Evolutionary conservation across 2,113 vertebrate genomes (phyloP).

Genomic region (Petromus typicus): DNA sequence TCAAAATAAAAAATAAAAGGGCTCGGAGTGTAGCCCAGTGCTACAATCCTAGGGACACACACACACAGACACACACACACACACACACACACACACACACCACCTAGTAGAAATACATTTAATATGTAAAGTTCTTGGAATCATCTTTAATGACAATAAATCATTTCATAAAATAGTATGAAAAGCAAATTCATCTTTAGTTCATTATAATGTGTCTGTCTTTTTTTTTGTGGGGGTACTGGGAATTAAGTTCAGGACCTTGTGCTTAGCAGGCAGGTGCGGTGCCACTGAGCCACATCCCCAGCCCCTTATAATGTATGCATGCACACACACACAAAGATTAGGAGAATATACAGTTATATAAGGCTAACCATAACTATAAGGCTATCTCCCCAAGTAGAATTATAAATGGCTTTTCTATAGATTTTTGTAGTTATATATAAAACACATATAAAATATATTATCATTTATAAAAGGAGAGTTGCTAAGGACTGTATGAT

Average conservation of each 20-base stretch:
- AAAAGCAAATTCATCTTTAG: background rate
- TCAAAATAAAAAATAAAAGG: background rate
- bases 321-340: background rate
- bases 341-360: background rate
- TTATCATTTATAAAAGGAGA: slow-evolving; percentile 5
- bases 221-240: too few relatives aligned
- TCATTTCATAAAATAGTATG: background rate
- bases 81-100: background rate
- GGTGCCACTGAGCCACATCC: too few relatives aligned
- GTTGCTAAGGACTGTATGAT: background rate
- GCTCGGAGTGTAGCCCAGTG: background rate
- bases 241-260: too few relatives aligned
- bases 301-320: too few relatives aligned
- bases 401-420: background rate
- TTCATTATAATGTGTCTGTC: background rate
- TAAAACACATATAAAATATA: background rate
- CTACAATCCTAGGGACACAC: background rate
- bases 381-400: background rate
- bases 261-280: too few relatives aligned
- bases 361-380: too few relatives aligned
- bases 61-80: background rate
- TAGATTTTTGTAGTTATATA: background rate
- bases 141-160: background rate
- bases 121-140: background rate
- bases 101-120: background rate